phyloP scores from a whole-genome alignment of 2,113 vertebrate genomes.

The Brienomyrus brachyistius region DNA sequence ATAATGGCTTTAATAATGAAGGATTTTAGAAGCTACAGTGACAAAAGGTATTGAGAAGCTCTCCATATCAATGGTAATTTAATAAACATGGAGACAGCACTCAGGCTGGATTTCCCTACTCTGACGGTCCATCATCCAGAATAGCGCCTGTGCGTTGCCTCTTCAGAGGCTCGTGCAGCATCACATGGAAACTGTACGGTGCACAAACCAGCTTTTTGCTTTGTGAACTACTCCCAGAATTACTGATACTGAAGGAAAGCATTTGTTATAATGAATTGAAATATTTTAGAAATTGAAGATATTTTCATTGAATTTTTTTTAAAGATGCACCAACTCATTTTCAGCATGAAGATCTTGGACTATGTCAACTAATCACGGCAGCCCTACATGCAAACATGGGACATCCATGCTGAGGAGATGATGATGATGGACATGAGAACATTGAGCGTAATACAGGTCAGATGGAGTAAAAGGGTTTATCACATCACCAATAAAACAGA shows the following conservation, averaged over 20 bases:
- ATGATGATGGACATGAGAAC: not conserved
- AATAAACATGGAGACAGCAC: not conserved
- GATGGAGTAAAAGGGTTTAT: not conserved
- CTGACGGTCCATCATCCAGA: not conserved
- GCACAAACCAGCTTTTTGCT: too few relatives aligned
- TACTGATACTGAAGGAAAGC: not conserved
- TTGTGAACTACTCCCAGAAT: not conserved
- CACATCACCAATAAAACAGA: not conserved
- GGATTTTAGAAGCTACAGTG: not conserved
- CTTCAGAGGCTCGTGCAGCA: not conserved
- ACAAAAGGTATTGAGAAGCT: not conserved
- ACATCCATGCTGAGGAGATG: not conserved
- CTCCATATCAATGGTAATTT: not conserved
- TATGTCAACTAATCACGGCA: not conserved
- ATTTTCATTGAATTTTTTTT: not conserved
- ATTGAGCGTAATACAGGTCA: not conserved
- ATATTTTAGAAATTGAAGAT: not conserved
- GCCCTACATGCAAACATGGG: not conserved
- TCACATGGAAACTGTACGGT: not conserved
- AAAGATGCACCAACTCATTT: not conserved
- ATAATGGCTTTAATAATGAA: not conserved
- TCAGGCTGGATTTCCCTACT: not conserved
- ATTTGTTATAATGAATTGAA: not conserved
- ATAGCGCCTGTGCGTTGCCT: not conserved
- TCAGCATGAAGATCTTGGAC: not conserved